Conservation (phyloP, 2,113 vertebrate species). For the Anhinga rufa region DNA sequence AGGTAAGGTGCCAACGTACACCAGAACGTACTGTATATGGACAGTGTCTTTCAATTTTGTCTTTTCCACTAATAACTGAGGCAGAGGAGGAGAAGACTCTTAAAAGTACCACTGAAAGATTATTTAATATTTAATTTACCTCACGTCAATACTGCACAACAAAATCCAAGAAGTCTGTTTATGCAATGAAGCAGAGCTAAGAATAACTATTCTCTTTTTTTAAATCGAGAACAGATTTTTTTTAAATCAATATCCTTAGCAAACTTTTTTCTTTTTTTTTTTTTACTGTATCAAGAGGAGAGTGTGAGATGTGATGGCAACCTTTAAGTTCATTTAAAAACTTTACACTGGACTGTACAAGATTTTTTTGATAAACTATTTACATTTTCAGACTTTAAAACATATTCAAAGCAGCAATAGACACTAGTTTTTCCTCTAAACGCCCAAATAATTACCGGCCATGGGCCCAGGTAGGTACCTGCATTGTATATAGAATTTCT, state of each 20-base stretch:
- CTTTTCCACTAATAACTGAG: constrained; percentile 89
- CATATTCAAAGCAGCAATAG: constrained; percentile 99
- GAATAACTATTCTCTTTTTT: constrained; percentile 75
- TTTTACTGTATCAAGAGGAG: constrained; percentile 89
- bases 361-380: constrained; percentile 99
- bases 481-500: constrained; percentile 85
- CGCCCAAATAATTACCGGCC: constrained; percentile 91
- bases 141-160: constrained; percentile 99
- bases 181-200: constrained; percentile 93
- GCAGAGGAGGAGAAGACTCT: constrained; percentile 86
- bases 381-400: constrained; percentile 99
- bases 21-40: constrained; percentile 76
- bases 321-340: constrained; percentile 99
- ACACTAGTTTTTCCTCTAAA: constrained; percentile 94
- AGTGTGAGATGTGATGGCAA: constrained; percentile 96
- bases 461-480: constrained; percentile 93
- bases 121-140: constrained; percentile 92
- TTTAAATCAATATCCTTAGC: constrained; percentile 83
- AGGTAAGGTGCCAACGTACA: constrained; percentile 84
- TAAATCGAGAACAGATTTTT: constrained; percentile 65
- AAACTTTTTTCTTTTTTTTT: constrained; percentile 77
- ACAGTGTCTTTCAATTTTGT: constrained; percentile 81
- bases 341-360: constrained; percentile 99
- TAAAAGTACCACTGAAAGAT: constrained; percentile 90
- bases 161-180: constrained; percentile 93